A percentile compares a stretch with the other conserved stretches of the same genome.
Conservation (phyloP, 2,797 vertebrate species). For the Sebastes diaconus region DNA sequence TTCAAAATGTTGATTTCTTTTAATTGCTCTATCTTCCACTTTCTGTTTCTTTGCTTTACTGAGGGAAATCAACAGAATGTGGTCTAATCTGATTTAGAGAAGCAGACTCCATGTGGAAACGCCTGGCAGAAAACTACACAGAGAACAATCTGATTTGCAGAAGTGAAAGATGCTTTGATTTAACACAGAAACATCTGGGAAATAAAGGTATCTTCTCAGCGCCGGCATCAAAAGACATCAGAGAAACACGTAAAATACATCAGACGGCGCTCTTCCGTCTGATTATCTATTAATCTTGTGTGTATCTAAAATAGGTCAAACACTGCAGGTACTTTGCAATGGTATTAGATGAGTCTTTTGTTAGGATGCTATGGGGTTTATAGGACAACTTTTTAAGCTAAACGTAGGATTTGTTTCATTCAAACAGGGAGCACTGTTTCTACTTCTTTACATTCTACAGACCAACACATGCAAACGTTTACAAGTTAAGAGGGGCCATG, state of each 20-base stretch:
- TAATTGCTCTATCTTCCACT: background rate
- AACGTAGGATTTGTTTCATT: background rate
- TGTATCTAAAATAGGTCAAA: slow-evolving; percentile 49
- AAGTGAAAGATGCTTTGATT: slow-evolving; percentile 53
- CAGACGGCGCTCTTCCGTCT: background rate
- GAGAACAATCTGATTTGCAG: background rate
- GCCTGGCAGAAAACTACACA: background rate
- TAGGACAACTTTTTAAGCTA: background rate
- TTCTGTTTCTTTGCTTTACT: background rate
- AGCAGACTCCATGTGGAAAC: slow-evolving; percentile 4
- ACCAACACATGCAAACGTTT: background rate
- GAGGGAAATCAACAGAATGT: background rate
- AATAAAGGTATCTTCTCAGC: background rate
- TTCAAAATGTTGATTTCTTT: background rate
- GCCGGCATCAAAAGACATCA: slow-evolving; percentile 33
- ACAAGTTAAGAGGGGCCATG: background rate
- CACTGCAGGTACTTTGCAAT: background rate
- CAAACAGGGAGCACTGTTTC: background rate
- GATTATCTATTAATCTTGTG: slow-evolving; percentile 27
- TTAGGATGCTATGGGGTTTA: background rate
- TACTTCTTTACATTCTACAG: background rate
- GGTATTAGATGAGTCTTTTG: background rate
- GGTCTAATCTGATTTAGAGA: slow-evolving; percentile 21
- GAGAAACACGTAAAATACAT: background rate
- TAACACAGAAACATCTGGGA: slow-evolving; percentile 23